Percentiles rank a stretch among this genome's conserved stretches.
Conservation (phyloP, 2,888 invertebrate genomes). For the Antheraea assamensis region DNA sequence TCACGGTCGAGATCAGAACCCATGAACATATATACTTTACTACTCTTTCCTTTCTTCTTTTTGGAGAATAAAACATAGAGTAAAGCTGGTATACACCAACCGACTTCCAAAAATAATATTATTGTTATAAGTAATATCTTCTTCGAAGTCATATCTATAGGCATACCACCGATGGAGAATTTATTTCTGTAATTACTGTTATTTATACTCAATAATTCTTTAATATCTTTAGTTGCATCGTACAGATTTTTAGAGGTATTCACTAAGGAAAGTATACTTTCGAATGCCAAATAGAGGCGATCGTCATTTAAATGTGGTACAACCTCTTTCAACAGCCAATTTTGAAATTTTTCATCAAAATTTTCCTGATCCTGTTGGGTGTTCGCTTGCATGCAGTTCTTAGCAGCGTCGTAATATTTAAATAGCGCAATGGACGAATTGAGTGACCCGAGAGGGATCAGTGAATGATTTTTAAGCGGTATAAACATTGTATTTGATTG, state of each 20-base stretch:
- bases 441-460: slow-evolving; percentile 50
- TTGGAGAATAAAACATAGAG: slow-evolving; percentile 39
- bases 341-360: slow-evolving; percentile 78
- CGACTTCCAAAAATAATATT: slow-evolving; percentile 59
- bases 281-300: slow-evolving; percentile 82
- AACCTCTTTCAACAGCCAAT: slow-evolving; percentile 79
- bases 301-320: slow-evolving; percentile 82
- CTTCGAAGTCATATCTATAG: slow-evolving; percentile 45
- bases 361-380: slow-evolving; percentile 54
- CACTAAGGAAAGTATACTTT: slow-evolving; percentile 67
- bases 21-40: slow-evolving; percentile 34
- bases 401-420: slow-evolving; percentile 81
- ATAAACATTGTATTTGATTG: slow-evolving; percentile 82
- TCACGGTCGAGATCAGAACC: slow-evolving; percentile 21
- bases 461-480: slow-evolving; percentile 74
- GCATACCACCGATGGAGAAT: slow-evolving; percentile 28
- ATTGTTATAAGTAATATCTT: slow-evolving; percentile 52
- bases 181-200: slow-evolving; percentile 22
- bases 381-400: slow-evolving; percentile 72
- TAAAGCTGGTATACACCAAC: slow-evolving; percentile 62
- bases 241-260: slow-evolving; percentile 43
- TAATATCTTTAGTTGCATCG: slow-evolving; percentile 29
- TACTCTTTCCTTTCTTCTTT: slow-evolving; percentile 33
- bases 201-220: slow-evolving; percentile 22
- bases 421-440: slow-evolving; percentile 66